Conservation (phyloP, 2,797 vertebrate species). For the Nothura maculosa region DNA sequence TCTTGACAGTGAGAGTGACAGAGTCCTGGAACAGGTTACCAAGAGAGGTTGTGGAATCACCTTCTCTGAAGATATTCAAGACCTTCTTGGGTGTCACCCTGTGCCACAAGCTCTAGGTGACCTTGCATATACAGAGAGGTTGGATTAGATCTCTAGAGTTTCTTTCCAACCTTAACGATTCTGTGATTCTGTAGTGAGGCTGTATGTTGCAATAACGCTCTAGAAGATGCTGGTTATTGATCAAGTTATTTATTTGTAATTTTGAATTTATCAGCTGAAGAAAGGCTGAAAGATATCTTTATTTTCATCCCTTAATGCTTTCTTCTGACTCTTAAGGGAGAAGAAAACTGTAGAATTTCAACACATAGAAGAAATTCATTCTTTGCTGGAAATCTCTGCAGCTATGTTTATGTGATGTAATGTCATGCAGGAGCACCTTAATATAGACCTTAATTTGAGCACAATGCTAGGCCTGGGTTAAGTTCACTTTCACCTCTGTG, state of each 20-base stretch:
- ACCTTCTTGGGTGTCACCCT: no score
- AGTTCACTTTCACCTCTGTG: no score
- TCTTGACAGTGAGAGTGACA: no score
- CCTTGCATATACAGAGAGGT: no score
- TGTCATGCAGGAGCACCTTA: background rate
- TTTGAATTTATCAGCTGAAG: background rate
- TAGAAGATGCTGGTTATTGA: background rate
- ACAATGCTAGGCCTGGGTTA: background rate
- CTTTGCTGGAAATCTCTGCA: background rate
- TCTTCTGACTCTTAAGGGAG: background rate
- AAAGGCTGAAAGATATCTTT: background rate
- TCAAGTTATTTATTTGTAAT: background rate
- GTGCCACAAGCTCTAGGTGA: no score
- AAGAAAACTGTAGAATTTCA: background rate
- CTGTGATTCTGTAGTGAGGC: background rate
- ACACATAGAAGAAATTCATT: background rate
- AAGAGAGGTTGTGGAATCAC: no score
- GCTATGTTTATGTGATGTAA: background rate
- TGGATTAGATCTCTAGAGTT: no score
- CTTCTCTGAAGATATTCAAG: no score
- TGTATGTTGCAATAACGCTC: background rate
- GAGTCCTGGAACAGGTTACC: no score
- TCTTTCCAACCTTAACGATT: no score
- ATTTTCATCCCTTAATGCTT: background rate
- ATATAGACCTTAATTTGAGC: background rate